Conservation (phyloP, 1,140 invertebrate species). For the Hyphantria cunea region DNA sequence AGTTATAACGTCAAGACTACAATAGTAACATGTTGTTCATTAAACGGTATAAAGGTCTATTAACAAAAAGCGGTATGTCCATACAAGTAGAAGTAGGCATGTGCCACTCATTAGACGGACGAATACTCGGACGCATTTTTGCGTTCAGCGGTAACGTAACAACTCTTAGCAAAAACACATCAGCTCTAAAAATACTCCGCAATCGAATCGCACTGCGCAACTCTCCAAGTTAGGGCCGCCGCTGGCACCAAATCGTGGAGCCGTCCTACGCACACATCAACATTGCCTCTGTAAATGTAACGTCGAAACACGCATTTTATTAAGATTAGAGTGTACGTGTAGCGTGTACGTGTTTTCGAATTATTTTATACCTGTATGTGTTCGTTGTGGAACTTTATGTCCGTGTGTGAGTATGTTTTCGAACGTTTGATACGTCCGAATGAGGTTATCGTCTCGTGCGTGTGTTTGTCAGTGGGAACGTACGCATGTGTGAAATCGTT, state of each 20-base stretch:
- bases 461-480: slow-evolving; percentile 45
- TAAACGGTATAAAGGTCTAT: slow-evolving; percentile 28
- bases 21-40: not conserved
- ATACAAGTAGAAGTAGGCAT: slow-evolving; percentile 29
- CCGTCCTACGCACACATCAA: slow-evolving; percentile 34
- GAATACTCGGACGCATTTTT: slow-evolving; percentile 39
- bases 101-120: slow-evolving; percentile 36
- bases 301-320: not conserved
- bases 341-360: slow-evolving; percentile 32
- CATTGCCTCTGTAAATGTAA: not conserved
- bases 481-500: slow-evolving; percentile 55
- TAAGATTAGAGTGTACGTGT: slow-evolving; percentile 31
- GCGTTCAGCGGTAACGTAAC: slow-evolving; percentile 39
- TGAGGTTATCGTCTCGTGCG: slow-evolving; percentile 60
- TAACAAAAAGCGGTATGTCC: slow-evolving; percentile 40
- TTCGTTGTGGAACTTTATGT: not conserved
- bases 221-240: slow-evolving; percentile 56
- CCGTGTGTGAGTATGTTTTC: slow-evolving; percentile 40
- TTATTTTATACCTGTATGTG: slow-evolving; percentile 20
- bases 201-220: slow-evolving; percentile 35
- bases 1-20: not conserved
- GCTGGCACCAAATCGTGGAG: slow-evolving; percentile 47
- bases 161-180: slow-evolving; percentile 59
- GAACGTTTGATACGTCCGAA: slow-evolving; percentile 53
- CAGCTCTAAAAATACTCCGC: slow-evolving; percentile 71